phyloP scores from a whole-genome alignment of 2,888 invertebrate genomes.

The Torymus texanus region DNA sequence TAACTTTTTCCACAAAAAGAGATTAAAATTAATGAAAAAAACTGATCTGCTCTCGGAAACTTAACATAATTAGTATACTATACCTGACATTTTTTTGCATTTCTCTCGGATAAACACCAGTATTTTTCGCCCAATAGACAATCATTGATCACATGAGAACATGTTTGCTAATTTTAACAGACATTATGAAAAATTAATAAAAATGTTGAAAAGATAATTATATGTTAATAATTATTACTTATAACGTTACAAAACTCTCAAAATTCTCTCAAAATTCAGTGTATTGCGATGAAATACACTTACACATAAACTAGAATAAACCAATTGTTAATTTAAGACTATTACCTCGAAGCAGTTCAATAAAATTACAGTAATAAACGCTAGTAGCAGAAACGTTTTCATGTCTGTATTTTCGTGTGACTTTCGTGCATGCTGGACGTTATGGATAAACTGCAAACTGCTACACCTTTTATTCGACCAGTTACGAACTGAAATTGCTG shows the following conservation, averaged over 20 bases:
- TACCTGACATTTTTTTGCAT: conserved; percentile 47
- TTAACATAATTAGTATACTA: background rate
- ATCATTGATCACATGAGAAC: conserved; percentile 40
- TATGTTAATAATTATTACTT: background rate
- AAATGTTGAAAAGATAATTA: no score
- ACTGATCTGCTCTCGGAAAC: background rate
- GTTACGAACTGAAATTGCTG: conserved; percentile 30
- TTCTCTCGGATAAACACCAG: conserved; percentile 38
- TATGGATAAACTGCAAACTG: conserved; percentile 21
- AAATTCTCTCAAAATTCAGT: background rate
- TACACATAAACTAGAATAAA: background rate
- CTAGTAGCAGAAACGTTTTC: conserved; percentile 8
- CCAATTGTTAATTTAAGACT: background rate
- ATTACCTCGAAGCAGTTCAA: conserved; percentile 15
- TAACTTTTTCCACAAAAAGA: no score
- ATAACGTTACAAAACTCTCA: background rate
- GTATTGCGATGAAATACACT: background rate
- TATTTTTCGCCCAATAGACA: conserved; percentile 30
- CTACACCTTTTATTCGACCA: conserved; percentile 29
- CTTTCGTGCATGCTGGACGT: background rate
- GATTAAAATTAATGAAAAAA: background rate
- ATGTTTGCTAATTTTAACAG: background rate
- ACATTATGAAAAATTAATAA: background rate
- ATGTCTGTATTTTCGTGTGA: conserved; percentile 8
- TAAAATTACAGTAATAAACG: background rate